Percentiles rank a stretch among this genome's conserved stretches.
Conservation (phyloP, 2,113 vertebrate species). For the Sebastes schlegelii region DNA sequence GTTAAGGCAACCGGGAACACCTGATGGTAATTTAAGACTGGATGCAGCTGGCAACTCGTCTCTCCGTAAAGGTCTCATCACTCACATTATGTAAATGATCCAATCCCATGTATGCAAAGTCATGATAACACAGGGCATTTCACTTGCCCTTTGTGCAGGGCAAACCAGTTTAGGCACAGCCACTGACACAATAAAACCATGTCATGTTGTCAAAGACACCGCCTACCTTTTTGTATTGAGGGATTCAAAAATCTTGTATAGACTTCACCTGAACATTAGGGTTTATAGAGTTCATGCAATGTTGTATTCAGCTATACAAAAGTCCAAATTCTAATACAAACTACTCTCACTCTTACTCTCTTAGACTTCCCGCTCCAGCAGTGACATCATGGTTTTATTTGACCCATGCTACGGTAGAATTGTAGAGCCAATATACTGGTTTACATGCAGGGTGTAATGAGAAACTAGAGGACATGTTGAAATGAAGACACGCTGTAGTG, state of each 20-base stretch:
- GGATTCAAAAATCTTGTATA: too few species aligned
- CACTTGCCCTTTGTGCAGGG: too few species aligned
- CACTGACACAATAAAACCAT: neutral
- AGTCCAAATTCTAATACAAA: neutral
- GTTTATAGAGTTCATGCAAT: neutral
- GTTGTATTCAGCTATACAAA: neutral
- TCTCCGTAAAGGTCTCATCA: too few species aligned
- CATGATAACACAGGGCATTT: neutral
- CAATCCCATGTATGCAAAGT: conserved; percentile 11
- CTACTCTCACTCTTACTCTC: neutral
- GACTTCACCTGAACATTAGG: neutral
- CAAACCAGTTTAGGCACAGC: neutral
- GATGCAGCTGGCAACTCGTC: too few species aligned
- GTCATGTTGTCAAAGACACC: neutral
- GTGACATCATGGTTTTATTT: neutral
- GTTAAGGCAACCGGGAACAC: too few species aligned
- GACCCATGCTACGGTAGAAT: too few species aligned
- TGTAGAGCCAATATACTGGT: neutral
- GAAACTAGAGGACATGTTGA: neutral
- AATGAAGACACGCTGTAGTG: too few species aligned
- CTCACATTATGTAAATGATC: neutral
- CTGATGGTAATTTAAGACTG: too few species aligned
- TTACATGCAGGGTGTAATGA: neutral
- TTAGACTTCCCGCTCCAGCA: neutral
- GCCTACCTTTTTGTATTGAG: neutral